phyloP scores from a whole-genome alignment of 1,140 invertebrate species.

The Physella acuta region DNA sequence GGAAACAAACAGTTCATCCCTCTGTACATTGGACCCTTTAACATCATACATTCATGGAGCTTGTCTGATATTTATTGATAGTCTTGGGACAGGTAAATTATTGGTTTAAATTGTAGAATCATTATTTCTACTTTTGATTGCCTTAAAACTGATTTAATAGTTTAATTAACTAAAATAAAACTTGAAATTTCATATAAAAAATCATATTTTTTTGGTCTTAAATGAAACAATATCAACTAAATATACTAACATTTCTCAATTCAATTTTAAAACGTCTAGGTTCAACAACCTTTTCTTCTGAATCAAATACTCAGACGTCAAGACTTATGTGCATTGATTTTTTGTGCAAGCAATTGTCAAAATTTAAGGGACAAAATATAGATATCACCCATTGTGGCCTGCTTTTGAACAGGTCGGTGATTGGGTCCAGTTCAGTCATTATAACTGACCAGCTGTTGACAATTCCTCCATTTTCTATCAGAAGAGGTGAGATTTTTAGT shows the following conservation, averaged over 20 bases:
- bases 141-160: no score
- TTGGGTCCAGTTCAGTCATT: conserved; percentile 11
- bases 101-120: no score
- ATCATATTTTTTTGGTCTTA: no score
- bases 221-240: no score
- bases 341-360: conserved; percentile 45
- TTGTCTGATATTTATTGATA: conserved; percentile 87
- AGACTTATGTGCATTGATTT: conserved; percentile 40
- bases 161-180: no score
- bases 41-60: conserved; percentile 80
- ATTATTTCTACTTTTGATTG: no score
- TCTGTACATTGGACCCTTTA: conserved; percentile 37
- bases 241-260: no score
- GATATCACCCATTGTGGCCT: conserved; percentile 37
- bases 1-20: conserved; percentile 27
- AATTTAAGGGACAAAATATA: conserved; percentile 36
- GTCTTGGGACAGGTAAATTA: conserved; percentile 70
- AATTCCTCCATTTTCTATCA: conserved; percentile 60
- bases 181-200: no score
- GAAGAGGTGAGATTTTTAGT: conserved; percentile 45
- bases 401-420: not conserved
- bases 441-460: conserved; percentile 44
- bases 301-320: conserved; percentile 28
- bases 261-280: no score
- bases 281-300: conserved; percentile 37